These are phyloP conservation scores for Laticauda laticaudata DNA, from an alignment of 2,113 vertebrate genomes.

Conservation along the genomic window DNA sequence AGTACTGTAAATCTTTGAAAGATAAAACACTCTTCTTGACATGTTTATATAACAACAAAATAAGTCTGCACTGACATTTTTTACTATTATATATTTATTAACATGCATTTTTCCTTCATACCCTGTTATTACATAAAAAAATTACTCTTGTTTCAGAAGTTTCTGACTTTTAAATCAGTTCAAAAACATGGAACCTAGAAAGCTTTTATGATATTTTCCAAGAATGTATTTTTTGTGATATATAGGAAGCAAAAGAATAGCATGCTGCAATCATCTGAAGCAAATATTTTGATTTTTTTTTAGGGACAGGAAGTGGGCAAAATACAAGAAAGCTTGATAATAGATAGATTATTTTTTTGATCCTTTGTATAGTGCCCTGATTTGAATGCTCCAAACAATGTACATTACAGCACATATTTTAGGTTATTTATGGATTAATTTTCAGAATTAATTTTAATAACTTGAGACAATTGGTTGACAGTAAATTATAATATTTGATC, in stretches of 20 bases:
- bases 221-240: not conserved
- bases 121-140: constrained; percentile 15
- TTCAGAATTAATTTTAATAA: not conserved
- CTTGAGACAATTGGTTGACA: not conserved
- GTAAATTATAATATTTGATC: not conserved
- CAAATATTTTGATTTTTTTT: not conserved
- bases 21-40: constrained; percentile 2
- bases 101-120: constrained; percentile 2
- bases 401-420: not conserved
- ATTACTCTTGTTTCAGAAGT: not conserved
- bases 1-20: not conserved
- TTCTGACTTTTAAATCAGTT: constrained; percentile 6
- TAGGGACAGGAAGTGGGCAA: not conserved
- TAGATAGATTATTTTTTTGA: not conserved
- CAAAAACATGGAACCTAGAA: constrained; percentile 16
- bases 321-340: not conserved
- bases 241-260: not conserved
- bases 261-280: not conserved
- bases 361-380: not conserved
- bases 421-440: not conserved
- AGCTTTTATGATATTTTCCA: not conserved
- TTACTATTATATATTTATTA: constrained; percentile 22
- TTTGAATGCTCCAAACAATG: not conserved
- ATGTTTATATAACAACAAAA: constrained; percentile 3
- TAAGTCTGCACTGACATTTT: constrained; percentile 1